Evolutionary conservation across 2,797 vertebrate genomes (phyloP).

Genomic region (Sparidentex hasta): DNA sequence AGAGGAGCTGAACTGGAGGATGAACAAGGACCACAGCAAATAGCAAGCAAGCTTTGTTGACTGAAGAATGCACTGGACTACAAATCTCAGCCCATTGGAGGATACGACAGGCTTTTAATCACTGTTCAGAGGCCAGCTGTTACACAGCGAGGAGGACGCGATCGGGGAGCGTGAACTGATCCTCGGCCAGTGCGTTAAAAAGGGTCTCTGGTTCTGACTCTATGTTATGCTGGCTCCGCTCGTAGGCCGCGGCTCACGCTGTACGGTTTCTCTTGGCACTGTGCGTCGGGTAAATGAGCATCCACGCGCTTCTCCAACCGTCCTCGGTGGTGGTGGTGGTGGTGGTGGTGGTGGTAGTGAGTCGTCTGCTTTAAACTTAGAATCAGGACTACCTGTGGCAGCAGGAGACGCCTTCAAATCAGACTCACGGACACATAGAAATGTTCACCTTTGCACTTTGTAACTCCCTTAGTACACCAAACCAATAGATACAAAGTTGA

Average conservation of each 20-base stretch:
- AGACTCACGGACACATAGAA: slow-evolving; percentile 77
- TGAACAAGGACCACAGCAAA: slow-evolving; percentile 67
- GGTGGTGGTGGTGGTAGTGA: slow-evolving; percentile 29
- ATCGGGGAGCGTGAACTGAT: slow-evolving; percentile 46
- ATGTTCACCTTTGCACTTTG: slow-evolving; percentile 78
- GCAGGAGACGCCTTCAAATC: slow-evolving; percentile 67
- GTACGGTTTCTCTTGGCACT: slow-evolving; percentile 81
- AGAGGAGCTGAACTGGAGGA: slow-evolving; percentile 70
- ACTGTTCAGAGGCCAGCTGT: slow-evolving; percentile 60
- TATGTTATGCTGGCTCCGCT: slow-evolving; percentile 66
- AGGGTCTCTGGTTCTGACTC: slow-evolving; percentile 50
- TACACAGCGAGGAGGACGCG: slow-evolving; percentile 20
- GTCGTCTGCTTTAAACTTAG: slow-evolving; percentile 53
- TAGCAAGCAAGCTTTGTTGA: slow-evolving; percentile 68
- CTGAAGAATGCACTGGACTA: slow-evolving; percentile 45
- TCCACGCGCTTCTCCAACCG: slow-evolving; percentile 66
- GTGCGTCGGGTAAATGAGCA: slow-evolving; percentile 68
- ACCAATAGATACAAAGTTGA: slow-evolving; percentile 86
- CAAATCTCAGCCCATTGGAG: slow-evolving; percentile 55
- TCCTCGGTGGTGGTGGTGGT: slow-evolving; percentile 45
- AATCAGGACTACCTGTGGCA: slow-evolving; percentile 48
- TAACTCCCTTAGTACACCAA: slow-evolving; percentile 78
- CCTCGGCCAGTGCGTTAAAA: slow-evolving; percentile 36
- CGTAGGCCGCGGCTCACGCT: slow-evolving; percentile 68
- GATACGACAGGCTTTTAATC: slow-evolving; percentile 54